Evolutionary conservation across 2,797 vertebrate genomes (phyloP).

Genomic region (Arnoldichthys spilopterus): DNA sequence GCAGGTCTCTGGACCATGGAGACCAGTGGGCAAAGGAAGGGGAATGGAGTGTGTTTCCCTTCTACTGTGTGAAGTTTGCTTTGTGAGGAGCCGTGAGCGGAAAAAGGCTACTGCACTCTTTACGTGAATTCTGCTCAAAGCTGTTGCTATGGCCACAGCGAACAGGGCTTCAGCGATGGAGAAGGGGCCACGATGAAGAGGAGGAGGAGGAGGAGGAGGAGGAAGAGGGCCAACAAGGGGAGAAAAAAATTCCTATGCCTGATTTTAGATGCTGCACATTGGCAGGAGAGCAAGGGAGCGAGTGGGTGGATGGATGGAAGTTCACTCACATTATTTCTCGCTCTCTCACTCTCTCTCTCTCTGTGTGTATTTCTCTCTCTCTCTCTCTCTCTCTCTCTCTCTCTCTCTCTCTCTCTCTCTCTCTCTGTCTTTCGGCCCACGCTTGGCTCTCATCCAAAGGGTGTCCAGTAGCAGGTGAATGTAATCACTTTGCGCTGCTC

Average conservation of each 20-base stretch:
- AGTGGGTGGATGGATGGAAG: constrained; percentile 38
- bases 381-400: constrained; percentile 22
- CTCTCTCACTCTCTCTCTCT: constrained; percentile 3
- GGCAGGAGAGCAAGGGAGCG: constrained; percentile 28
- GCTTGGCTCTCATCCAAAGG: constrained; percentile 27
- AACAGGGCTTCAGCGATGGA: constrained; percentile 35
- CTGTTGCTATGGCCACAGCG: constrained; percentile 55
- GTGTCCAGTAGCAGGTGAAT: constrained; percentile 36
- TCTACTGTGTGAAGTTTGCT: constrained; percentile 11
- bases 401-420: constrained; percentile 4
- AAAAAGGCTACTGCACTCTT: constrained; percentile 37
- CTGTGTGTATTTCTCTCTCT: constrained; percentile 4
- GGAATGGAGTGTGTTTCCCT: background rate
- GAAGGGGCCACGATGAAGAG: constrained; percentile 38
- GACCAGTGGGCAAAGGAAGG: background rate
- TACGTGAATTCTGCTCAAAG: constrained; percentile 33
- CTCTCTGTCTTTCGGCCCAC: constrained; percentile 36
- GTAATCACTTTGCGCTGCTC: constrained; percentile 5
- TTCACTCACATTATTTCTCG: constrained; percentile 28
- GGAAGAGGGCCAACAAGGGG: background rate
- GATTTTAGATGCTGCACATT: constrained; percentile 26
- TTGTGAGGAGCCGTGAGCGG: constrained; percentile 5
- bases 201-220: constrained; percentile 26
- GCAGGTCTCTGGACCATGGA: constrained; percentile 4
- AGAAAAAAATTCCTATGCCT: constrained; percentile 18